Base-by-base conservation (phyloP, 1,140 invertebrate species). In the Orius insidiosus region DNA sequence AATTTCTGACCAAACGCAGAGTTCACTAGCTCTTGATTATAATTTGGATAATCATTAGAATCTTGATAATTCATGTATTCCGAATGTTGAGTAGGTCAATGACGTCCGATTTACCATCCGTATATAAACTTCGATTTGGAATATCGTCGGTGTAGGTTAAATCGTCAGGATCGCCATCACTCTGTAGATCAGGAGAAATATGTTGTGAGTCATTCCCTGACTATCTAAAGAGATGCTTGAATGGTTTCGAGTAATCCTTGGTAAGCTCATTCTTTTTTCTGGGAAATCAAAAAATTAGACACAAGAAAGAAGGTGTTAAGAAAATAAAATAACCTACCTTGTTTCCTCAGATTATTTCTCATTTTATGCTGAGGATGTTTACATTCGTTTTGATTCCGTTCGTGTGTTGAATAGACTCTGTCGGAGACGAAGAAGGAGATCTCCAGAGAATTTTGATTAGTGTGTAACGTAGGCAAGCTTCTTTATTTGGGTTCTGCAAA, bases 391-490 rank as follows among this genome's bases (percentile, higher is more conserved):
- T 32, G 31, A 33, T 30, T 15, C 34, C 42, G 1, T n/a, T 24
- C 24, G 24, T 24, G 24, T 24, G 24, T 44, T 15, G 42, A 33
- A 44, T 33, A 16, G 42, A 46, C 7, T 46, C 47, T 0, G 47
- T 41, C 10, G 47, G 47, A 13, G 47, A 49, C 31, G 47, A 38
- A 13, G 47, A 49, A 6, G 47, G 47, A 38, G 47, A 41, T 13
- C 34, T 19, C 35, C 41, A 36, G 38, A 43, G 44, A 44, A 35
- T 49, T 44, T 38, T 48, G 33, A 15, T 52, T 35, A 13, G 30
- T 13, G 60, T 67, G 66, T 54, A 70, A 64, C 60, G 67, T 69
- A 46, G 78, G 78, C 77, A 80, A 47, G 77, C 76, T 60, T 81
- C 78, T 61, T 80, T 75, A 55, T 63, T 67, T 58, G 24, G 24